These are phyloP conservation scores for Aporrectodea caliginosa DNA, from an alignment of 1,140 invertebrate genomes.

Conservation along the genomic window DNA sequence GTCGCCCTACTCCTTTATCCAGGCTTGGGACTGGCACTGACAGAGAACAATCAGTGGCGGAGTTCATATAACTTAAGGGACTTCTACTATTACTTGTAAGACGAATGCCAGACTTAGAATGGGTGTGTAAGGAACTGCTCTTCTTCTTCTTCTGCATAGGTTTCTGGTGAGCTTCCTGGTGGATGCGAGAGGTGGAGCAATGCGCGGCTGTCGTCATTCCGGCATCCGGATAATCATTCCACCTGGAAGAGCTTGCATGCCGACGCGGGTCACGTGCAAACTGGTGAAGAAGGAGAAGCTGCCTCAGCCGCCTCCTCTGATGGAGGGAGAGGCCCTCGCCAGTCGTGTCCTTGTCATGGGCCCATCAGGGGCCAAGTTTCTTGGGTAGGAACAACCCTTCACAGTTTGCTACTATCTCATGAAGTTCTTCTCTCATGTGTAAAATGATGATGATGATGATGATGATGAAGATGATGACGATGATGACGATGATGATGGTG, in stretches of 20 bases:
- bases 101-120: too few relatives aligned
- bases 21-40: too few relatives aligned
- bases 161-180: slow-evolving; percentile 99
- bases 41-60: too few relatives aligned
- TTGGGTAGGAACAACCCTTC: slow-evolving; percentile 68
- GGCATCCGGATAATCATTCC: slow-evolving; percentile 96
- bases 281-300: slow-evolving; percentile 51
- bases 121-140: too few relatives aligned
- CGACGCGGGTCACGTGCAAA: slow-evolving; percentile 32
- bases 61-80: too few relatives aligned
- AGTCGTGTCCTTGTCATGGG: slow-evolving; percentile 94
- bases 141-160: slow-evolving; percentile 58
- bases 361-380: slow-evolving; percentile 91
- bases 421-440: background rate
- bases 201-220: slow-evolving; percentile 95
- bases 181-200: slow-evolving; percentile 94
- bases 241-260: slow-evolving; percentile 59
- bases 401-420: background rate
- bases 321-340: slow-evolving; percentile 97
- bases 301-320: slow-evolving; percentile 89
- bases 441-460: slow-evolving; percentile 13
- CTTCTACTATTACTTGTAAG: too few relatives aligned
- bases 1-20: too few relatives aligned
- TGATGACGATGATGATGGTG: background rate
- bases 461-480: background rate